Evolutionary conservation across 2,888 invertebrate genomes (phyloP), one percentile per base, ranked within the genome.

Genomic region (Leptarthrus brevirostris): DNA sequence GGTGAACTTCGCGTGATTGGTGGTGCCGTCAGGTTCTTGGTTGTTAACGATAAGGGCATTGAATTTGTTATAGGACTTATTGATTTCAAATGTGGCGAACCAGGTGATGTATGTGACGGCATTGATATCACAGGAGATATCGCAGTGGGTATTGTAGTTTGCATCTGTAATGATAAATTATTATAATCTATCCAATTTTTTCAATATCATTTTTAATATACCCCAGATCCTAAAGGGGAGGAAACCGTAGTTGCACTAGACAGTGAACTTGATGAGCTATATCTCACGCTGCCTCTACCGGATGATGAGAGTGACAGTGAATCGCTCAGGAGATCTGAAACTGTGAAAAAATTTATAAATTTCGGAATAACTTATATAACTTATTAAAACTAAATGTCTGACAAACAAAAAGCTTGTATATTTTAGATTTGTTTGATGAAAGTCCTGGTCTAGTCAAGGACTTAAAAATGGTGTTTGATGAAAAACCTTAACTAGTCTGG

Each of bases 221-320:
- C 84, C 79, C 80, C 81, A 78, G 82, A 80, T 77, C 81, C 81
- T 76, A 83, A 80, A 79, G 87, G 86, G 76, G 87, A 86, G 77
- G 86, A 86, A 74, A 86, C 84, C 76, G 86, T 86, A 69, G 86
- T 85, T 52, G 84, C 86, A 78, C 86, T 86, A 75, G 86, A 86
- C 74, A 86, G 80, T 76, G 86, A 86, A 78, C 86, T 86, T 53
- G 86, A 86, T 77, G 86, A 86, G 78, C 86, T 86, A 77, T 87
- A 88, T 79, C 87, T 78, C 76, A 82, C 81, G 74, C 84, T 82
- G 74, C 80, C 81, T 76, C 82, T 82, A 44, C 81, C 82, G 24
- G 82, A 81, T 34, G 82, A 81, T 74, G 82, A 80, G 74, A 83
- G 79, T 30, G 84, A 83, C 76, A 79, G 79, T 64, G 82, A 80